Percentiles rank a stretch among this genome's conserved stretches.
These are phyloP conservation scores for Ichneumon xanthorius DNA, from an alignment of 2,888 invertebrate genomes.

Conservation along the genomic window DNA sequence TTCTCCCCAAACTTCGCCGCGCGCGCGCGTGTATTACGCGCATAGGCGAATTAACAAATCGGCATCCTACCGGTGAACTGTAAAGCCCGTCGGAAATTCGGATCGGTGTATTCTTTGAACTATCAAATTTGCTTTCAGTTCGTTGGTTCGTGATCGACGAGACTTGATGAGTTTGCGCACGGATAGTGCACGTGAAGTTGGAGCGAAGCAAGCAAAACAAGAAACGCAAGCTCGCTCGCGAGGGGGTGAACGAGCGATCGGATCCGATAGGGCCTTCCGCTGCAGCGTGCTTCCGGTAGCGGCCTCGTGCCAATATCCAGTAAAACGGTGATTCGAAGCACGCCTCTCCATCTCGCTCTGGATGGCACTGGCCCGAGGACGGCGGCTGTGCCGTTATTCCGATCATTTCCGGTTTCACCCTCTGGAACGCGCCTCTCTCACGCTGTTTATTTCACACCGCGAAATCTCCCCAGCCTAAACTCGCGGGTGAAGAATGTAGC, in stretches of 20 bases:
- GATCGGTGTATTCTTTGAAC: too few relatives aligned
- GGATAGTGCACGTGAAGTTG: neutral
- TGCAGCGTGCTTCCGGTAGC: neutral
- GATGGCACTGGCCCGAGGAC: neutral
- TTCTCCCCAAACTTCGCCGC: neutral
- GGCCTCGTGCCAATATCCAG: slow-evolving; percentile 39
- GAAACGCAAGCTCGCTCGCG: neutral
- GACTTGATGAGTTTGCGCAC: too few relatives aligned
- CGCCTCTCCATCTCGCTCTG: neutral
- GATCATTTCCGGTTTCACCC: slow-evolving; percentile 15
- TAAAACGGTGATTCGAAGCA: slow-evolving; percentile 23
- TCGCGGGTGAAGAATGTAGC: neutral
- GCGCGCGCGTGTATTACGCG: too few relatives aligned
- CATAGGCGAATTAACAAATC: neutral
- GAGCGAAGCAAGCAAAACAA: neutral
- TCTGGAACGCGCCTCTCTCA: neutral
- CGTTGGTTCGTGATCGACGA: too few relatives aligned
- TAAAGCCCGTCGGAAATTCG: too few relatives aligned
- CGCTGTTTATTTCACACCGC: neutral
- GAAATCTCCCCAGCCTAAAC: neutral
- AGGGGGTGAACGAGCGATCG: neutral
- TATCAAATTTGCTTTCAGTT: too few relatives aligned
- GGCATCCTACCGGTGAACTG: neutral
- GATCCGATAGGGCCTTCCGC: slow-evolving; percentile 21
- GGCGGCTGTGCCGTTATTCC: neutral